Percentiles rank a stretch among this genome's conserved stretches.
Evolutionary conservation across 2,797 vertebrate species (phyloP).

Genomic region (Myotis planiceps): DNA sequence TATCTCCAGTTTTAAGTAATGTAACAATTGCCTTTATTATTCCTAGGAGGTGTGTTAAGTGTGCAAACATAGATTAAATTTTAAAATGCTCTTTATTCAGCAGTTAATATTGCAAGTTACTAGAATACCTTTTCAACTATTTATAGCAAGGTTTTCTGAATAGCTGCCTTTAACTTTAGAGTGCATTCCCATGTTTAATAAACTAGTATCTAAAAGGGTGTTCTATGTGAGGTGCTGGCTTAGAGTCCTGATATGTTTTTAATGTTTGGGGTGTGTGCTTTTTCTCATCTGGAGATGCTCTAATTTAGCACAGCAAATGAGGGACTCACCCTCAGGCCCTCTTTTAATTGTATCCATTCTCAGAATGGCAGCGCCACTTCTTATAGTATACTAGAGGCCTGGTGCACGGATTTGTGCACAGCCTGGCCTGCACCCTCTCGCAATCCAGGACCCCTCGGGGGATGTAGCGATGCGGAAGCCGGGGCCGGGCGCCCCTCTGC

Average conservation of each 20-base stretch:
- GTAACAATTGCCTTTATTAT: slow-evolving; percentile 17
- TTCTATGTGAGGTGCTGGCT: background rate
- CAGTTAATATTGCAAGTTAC: background rate
- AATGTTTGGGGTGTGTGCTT: background rate
- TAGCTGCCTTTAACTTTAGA: background rate
- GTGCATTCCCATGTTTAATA: background rate
- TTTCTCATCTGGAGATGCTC: background rate
- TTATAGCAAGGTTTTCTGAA: background rate
- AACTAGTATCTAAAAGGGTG: background rate
- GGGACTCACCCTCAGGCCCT: background rate
- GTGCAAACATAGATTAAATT: slow-evolving; percentile 38
- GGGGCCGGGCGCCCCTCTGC: rapidly evolving
- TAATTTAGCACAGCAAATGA: background rate
- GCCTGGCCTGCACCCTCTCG: no score
- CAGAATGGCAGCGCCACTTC: background rate
- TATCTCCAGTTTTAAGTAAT: slow-evolving; percentile 38
- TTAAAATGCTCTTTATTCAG: slow-evolving; percentile 2
- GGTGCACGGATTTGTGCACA: no score
- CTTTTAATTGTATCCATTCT: background rate
- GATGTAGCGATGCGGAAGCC: no score
- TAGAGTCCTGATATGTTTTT: background rate
- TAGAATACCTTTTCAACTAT: background rate
- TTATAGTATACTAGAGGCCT: background rate
- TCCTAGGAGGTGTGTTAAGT: slow-evolving; percentile 2
- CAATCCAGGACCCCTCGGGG: no score